Evolutionary conservation across 2,113 vertebrate genomes (phyloP).

Genomic region (Lontra canadensis): DNA sequence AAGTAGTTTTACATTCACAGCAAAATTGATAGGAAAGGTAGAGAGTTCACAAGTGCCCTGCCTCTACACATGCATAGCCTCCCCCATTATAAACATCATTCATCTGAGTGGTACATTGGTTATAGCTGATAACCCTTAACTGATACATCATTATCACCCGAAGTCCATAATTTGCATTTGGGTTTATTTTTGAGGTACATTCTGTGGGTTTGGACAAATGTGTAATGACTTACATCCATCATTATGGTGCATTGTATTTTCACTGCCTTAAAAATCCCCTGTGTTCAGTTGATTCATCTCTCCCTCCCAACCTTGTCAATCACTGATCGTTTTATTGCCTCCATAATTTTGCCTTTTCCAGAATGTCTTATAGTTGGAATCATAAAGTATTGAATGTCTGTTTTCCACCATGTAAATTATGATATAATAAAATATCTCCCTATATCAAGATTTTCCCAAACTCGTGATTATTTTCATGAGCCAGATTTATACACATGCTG

Average conservation of each 20-base stretch:
- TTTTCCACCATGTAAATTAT: neutral
- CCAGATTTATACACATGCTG: neutral
- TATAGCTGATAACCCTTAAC: neutral
- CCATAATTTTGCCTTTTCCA: conserved; percentile 10
- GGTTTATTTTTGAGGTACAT: neutral
- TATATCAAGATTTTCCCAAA: neutral
- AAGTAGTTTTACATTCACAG: neutral
- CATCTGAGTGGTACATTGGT: neutral
- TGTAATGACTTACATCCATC: neutral
- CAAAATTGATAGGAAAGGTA: neutral
- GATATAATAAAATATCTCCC: neutral
- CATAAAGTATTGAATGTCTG: neutral
- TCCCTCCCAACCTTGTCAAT: neutral
- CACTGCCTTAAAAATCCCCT: neutral
- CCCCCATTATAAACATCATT: neutral
- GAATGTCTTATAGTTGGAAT: neutral
- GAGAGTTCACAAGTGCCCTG: neutral
- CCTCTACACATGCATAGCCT: neutral
- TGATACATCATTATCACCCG: neutral
- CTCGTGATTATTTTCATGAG: neutral
- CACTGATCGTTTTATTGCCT: neutral
- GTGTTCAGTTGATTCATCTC: neutral
- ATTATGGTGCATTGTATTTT: neutral
- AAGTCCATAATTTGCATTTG: neutral
- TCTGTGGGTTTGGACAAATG: neutral